Percentiles rank a stretch among this genome's conserved stretches.
Conservation (phyloP, 2,888 invertebrate species). For the Stramonita haemastoma region DNA sequence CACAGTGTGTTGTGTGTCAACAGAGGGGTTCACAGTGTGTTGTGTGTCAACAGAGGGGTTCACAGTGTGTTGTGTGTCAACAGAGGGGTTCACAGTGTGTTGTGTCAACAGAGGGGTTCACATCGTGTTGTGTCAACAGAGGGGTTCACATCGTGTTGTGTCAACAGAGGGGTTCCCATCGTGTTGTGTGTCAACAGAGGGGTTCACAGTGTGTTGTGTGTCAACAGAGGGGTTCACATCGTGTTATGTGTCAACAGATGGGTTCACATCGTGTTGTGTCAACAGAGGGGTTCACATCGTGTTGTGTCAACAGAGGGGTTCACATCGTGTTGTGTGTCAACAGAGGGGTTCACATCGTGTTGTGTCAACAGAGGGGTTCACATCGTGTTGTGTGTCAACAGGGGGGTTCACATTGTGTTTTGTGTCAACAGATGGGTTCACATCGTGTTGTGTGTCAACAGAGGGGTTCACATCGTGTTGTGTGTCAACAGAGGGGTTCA, state of each 20-base stretch:
- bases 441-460: background rate
- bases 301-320: background rate
- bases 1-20: no score
- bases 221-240: background rate
- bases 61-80: background rate
- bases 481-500: background rate
- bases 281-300: background rate
- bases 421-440: background rate
- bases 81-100: conserved; percentile 9
- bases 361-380: background rate
- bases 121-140: background rate
- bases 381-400: background rate
- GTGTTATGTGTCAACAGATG: background rate
- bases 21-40: no score
- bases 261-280: background rate
- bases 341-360: background rate
- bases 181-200: background rate
- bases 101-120: conserved; percentile 10
- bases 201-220: conserved; percentile 7
- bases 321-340: background rate
- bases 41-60: no score
- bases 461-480: background rate
- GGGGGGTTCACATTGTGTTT: background rate
- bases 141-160: background rate
- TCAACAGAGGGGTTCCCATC: conserved; percentile 1